Conservation (phyloP, 2,113 vertebrate species). For the Cottus gobio region DNA sequence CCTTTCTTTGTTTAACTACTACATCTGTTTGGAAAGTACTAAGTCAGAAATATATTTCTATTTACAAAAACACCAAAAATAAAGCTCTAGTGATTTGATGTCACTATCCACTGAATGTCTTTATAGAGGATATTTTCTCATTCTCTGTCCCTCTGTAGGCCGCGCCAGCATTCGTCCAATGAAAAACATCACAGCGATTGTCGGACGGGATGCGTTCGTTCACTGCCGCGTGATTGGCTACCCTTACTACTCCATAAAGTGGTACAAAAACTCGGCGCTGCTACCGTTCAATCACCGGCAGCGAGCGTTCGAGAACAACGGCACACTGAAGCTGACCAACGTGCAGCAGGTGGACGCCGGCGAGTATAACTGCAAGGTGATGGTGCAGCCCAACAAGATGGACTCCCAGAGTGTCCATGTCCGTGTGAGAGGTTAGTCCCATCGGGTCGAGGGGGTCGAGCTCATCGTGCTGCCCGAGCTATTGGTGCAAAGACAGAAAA, state of each 20-base stretch:
- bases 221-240: slow-evolving; percentile 99
- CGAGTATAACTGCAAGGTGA: slow-evolving; percentile 96
- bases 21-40: background rate
- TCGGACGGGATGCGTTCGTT: slow-evolving; percentile 94
- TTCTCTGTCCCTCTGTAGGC: slow-evolving; percentile 83
- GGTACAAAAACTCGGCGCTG: slow-evolving; percentile 98
- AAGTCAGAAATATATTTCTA: background rate
- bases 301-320: slow-evolving; percentile 97
- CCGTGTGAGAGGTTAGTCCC: slow-evolving; percentile 91
- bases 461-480: background rate
- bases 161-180: slow-evolving; percentile 96
- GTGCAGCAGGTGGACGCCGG: slow-evolving; percentile 97
- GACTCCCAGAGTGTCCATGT: slow-evolving; percentile 96
- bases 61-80: slow-evolving; percentile 30
- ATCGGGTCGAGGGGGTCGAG: background rate
- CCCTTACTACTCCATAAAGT: slow-evolving; percentile 98
- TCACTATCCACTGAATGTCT: slow-evolving; percentile 65
- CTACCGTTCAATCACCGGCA: slow-evolving; percentile 98
- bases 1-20: slow-evolving; percentile 4
- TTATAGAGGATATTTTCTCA: slow-evolving; percentile 81
- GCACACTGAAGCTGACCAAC: slow-evolving; percentile 94
- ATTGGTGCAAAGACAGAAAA: too few species aligned
- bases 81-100: slow-evolving; percentile 18
- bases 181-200: slow-evolving; percentile 99
- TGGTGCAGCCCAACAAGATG: slow-evolving; percentile 95